Conservation (phyloP, 2,888 invertebrate species). For the Silvanus unidentatus region DNA sequence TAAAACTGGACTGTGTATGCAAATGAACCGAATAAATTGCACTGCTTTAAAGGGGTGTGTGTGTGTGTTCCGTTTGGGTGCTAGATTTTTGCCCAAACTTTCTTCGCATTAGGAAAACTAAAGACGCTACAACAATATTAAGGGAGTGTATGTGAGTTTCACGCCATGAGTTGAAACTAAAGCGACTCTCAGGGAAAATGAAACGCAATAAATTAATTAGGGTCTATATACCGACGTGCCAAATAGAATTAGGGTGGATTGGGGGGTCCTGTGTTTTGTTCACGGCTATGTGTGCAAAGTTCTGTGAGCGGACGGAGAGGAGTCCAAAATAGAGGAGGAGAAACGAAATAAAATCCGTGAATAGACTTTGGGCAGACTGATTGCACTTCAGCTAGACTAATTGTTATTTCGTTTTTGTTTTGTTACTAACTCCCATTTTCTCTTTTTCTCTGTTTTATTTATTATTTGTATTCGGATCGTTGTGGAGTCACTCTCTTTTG, state of each 20-base stretch:
- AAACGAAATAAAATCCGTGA: slow-evolving; percentile 3
- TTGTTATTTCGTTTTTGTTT: slow-evolving; percentile 21
- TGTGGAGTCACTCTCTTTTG: too few species aligned
- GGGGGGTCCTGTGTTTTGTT: slow-evolving; percentile 14
- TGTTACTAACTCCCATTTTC: not conserved
- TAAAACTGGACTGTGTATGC: too few species aligned
- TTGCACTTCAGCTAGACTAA: slow-evolving; percentile 14
- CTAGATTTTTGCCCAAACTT: too few species aligned
- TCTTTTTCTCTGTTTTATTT: too few species aligned
- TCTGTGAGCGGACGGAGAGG: too few species aligned
- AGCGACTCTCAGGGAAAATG: slow-evolving; percentile 33
- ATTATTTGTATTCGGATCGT: too few species aligned
- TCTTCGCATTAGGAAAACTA: too few species aligned
- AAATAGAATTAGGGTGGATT: slow-evolving; percentile 22
- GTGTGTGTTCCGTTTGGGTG: too few species aligned
- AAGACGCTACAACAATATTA: too few species aligned
- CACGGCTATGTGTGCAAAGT: slow-evolving; percentile 6
- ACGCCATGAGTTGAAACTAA: not conserved
- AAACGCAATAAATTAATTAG: slow-evolving; percentile 43
- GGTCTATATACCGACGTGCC: slow-evolving; percentile 34
- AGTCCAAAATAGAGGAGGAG: not conserved
- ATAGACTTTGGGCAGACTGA: slow-evolving; percentile 14
- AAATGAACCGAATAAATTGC: too few species aligned
- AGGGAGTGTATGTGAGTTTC: not conserved
- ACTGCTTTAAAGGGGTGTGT: too few species aligned